phyloP scores from a whole-genome alignment of 2,113 vertebrate species.

The Sylvia atricapilla region DNA sequence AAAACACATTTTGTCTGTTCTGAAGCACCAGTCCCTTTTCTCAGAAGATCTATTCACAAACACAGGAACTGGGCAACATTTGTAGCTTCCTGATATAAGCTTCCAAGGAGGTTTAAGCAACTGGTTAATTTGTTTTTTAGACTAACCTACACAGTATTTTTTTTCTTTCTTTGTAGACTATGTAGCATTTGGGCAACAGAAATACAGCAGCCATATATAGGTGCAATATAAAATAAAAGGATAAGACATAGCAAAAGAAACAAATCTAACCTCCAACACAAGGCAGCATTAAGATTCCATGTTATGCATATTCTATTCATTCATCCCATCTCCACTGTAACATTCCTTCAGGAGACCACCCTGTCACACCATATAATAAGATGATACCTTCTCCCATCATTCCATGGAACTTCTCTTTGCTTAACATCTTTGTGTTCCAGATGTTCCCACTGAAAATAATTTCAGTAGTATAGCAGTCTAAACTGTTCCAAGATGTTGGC shows the following conservation, averaged over 20 bases:
- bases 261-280: not conserved
- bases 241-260: not conserved
- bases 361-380: not conserved
- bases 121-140: not conserved
- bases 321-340: not conserved
- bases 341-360: not conserved
- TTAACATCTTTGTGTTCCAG: not conserved
- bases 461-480: not conserved
- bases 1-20: not conserved
- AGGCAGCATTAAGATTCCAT: not conserved
- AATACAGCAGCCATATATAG: not conserved
- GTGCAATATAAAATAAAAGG: not conserved
- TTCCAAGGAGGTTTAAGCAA: not conserved
- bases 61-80: not conserved
- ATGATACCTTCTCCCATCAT: not conserved
- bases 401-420: not conserved
- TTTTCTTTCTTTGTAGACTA: not conserved
- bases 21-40: not conserved
- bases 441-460: slow-evolving; percentile 3
- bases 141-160: not conserved
- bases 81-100: not conserved
- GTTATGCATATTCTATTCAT: not conserved
- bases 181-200: not conserved
- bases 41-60: not conserved
- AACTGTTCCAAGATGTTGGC: slow-evolving; percentile 38